Percentiles rank a stretch among this genome's conserved stretches.
Conservation (phyloP, 2,113 vertebrate species). For the Seriola quinqueradiata region DNA sequence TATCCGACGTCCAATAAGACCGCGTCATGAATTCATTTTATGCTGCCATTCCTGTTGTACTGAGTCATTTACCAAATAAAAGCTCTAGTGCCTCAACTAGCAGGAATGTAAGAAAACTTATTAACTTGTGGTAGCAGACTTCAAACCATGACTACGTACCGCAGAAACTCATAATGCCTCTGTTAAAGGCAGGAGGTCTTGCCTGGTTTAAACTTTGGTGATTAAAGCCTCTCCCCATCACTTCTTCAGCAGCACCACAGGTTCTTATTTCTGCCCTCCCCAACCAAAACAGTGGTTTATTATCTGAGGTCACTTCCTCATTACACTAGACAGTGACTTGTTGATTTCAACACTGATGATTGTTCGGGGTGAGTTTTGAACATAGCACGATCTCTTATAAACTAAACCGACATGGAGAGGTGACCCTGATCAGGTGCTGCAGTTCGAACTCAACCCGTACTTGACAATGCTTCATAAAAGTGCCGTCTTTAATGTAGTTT, state of each 20-base stretch:
- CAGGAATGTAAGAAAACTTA: conserved; percentile 26
- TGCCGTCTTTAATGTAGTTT: not conserved
- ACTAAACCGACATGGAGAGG: not conserved
- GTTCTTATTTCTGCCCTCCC: too few species aligned
- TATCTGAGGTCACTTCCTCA: not conserved
- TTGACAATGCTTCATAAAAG: not conserved
- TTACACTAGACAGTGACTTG: not conserved
- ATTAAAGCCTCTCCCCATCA: too few species aligned
- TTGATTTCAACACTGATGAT: conserved; percentile 1
- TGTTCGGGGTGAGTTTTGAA: not conserved
- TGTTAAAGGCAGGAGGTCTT: not conserved
- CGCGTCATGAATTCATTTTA: not conserved
- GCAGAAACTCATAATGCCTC: not conserved
- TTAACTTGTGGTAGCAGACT: conserved; percentile 20
- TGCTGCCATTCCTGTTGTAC: not conserved
- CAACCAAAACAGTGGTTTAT: not conserved
- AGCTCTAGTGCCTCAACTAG: conserved; percentile 5
- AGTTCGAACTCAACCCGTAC: not conserved
- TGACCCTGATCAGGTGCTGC: not conserved
- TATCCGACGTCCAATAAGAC: not conserved
- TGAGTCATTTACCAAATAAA: conserved; percentile 16
- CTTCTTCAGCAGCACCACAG: too few species aligned
- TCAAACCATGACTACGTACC: conserved; percentile 9
- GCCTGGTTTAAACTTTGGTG: too few species aligned
- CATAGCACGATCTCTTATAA: not conserved